A percentile compares a stretch with the other conserved stretches of the same genome.
Evolutionary conservation across 2,888 invertebrate species (phyloP).

Genomic region (Cryptosula pallasiana): DNA sequence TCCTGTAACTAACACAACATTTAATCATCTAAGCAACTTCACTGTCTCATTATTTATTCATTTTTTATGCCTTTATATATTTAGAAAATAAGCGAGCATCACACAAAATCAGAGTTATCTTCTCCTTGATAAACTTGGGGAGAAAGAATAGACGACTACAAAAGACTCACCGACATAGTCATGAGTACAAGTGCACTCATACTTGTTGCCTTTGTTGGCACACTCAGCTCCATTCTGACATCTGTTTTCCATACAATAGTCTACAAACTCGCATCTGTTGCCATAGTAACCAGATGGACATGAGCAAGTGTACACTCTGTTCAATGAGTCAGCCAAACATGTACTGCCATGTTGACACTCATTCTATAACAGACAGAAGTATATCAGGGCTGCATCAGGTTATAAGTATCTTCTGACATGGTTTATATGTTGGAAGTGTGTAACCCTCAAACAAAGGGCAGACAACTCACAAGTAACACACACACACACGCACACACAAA

Average conservation of each 20-base stretch:
- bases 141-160: no score
- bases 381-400: neutral
- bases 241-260: neutral
- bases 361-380: neutral
- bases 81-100: no score
- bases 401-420: neutral
- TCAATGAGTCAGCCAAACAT: neutral
- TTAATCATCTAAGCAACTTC: no score
- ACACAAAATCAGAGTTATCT: no score
- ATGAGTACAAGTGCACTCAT: neutral
- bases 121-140: no score
- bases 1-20: no score
- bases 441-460: no score
- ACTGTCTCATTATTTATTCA: no score
- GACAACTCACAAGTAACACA: no score
- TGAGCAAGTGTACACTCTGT: constrained; percentile 1
- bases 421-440: neutral
- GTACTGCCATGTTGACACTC: constrained; percentile 14
- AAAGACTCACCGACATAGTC: neutral
- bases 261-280: neutral
- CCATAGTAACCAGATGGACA: constrained; percentile 1
- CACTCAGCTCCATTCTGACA: constrained; percentile 1
- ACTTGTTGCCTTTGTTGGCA: neutral
- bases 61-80: no score
- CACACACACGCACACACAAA: no score